phyloP scores from a whole-genome alignment of 2,797 vertebrate species.

The Acrocephalus scirpaceus region DNA sequence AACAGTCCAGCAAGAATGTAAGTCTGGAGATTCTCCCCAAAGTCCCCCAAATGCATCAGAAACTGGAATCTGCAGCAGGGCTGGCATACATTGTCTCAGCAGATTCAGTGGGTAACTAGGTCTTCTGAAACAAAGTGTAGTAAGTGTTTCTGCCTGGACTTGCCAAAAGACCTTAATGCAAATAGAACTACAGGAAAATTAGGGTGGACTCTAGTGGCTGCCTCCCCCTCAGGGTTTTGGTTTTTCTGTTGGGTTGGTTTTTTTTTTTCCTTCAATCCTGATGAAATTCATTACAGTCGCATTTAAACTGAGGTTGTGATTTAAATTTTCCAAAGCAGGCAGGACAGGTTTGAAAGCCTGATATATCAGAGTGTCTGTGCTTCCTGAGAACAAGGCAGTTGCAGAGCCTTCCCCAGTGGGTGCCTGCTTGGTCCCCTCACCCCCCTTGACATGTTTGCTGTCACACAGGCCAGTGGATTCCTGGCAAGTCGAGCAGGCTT shows the following conservation, averaged over 20 bases:
- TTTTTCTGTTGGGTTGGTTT: background rate
- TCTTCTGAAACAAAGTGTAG: slow-evolving; percentile 10
- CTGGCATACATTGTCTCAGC: background rate
- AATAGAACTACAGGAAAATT: slow-evolving; percentile 37
- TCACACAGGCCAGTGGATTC: slow-evolving; percentile 11
- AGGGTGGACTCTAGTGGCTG: slow-evolving; percentile 50
- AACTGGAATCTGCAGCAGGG: slow-evolving; percentile 3
- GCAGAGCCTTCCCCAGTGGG: background rate
- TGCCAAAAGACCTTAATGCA: slow-evolving; percentile 52
- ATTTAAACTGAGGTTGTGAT: slow-evolving; percentile 36
- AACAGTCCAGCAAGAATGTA: background rate
- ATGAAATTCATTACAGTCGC: slow-evolving; percentile 50
- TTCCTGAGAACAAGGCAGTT: slow-evolving; percentile 15
- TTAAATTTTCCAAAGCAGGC: slow-evolving; percentile 49
- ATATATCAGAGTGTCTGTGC: background rate
- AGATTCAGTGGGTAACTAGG: background rate
- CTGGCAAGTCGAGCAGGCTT: slow-evolving; percentile 32
- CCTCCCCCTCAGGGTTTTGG: slow-evolving; percentile 11
- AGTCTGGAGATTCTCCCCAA: background rate
- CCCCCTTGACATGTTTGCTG: background rate
- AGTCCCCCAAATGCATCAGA: background rate
- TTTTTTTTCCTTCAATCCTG: background rate
- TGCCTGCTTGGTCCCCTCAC: background rate
- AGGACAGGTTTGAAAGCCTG: slow-evolving; percentile 45
- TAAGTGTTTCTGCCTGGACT: slow-evolving; percentile 45